These are phyloP conservation scores for Alcedo quadribrachys DNA, from an alignment of 2,797 vertebrate genomes.

Conservation along the genomic window DNA sequence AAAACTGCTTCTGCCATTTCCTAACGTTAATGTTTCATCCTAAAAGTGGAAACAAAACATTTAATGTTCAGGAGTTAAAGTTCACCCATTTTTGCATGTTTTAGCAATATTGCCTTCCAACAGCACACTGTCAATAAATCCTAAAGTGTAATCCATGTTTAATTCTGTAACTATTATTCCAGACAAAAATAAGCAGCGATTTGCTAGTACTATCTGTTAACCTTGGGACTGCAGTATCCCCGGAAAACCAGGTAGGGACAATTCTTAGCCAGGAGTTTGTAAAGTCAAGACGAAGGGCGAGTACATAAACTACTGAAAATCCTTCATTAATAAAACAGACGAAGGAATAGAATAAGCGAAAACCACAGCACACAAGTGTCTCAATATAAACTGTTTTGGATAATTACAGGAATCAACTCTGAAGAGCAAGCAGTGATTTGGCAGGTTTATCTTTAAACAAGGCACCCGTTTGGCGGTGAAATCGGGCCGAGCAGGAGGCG, in stretches of 20 bases:
- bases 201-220: not conserved
- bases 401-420: not conserved
- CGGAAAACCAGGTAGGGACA: not conserved
- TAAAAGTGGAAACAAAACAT: not conserved
- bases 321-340: not conserved
- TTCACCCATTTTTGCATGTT: not conserved
- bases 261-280: not conserved
- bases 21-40: not conserved
- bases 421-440: rapidly evolving
- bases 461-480: too few relatives aligned
- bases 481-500: rapidly evolving
- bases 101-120: not conserved
- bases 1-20: conserved; percentile 87
- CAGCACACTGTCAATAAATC: not conserved
- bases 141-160: not conserved
- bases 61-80: not conserved
- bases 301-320: not conserved
- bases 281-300: not conserved
- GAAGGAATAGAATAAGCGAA: rapidly evolving
- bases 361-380: not conserved
- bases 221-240: not conserved
- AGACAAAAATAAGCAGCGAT: not conserved
- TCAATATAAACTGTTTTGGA: rapidly evolving
- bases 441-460: not conserved
- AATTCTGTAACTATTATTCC: not conserved